These are phyloP conservation scores for Tokudaia tokunoshimensis DNA, from an alignment of 2,797 vertebrate genomes.

Conservation along the genomic window DNA sequence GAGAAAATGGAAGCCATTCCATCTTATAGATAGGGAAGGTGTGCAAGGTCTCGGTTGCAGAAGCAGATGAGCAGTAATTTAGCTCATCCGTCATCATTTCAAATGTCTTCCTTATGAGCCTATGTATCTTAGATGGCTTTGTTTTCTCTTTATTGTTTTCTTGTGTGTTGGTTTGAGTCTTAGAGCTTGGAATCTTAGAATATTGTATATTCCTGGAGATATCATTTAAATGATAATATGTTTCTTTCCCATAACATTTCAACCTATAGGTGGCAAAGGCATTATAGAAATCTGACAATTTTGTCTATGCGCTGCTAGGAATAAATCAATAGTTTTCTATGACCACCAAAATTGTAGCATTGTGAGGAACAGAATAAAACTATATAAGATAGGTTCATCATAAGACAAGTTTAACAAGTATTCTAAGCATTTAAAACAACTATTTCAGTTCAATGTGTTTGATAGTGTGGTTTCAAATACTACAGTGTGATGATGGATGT, in stretches of 20 bases:
- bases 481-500: not conserved
- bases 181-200: slow-evolving; percentile 30
- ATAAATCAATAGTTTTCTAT: slow-evolving; percentile 38
- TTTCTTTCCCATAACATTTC: slow-evolving; percentile 69
- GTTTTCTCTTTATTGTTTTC: slow-evolving; percentile 23
- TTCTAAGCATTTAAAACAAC: slow-evolving; percentile 24
- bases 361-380: slow-evolving; percentile 56
- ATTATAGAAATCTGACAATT: slow-evolving; percentile 58
- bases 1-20: slow-evolving; percentile 19
- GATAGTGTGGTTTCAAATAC: not conserved
- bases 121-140: slow-evolving; percentile 40
- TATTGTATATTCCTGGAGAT: slow-evolving; percentile 55
- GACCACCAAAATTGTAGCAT: slow-evolving; percentile 1
- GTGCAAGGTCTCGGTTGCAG: not conserved
- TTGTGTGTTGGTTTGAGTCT: slow-evolving; percentile 19
- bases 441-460: slow-evolving; percentile 15
- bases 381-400: slow-evolving; percentile 45
- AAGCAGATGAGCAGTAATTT: not conserved
- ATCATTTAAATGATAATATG: slow-evolving; percentile 74
- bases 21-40: slow-evolving; percentile 14
- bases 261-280: slow-evolving; percentile 45
- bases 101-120: not conserved
- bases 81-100: not conserved
- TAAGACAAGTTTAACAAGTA: not conserved
- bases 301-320: not conserved